A percentile compares a stretch with the other conserved stretches of the same genome.
Conservation (phyloP, 2,888 invertebrate genomes). For the Stramonita haemastoma region DNA sequence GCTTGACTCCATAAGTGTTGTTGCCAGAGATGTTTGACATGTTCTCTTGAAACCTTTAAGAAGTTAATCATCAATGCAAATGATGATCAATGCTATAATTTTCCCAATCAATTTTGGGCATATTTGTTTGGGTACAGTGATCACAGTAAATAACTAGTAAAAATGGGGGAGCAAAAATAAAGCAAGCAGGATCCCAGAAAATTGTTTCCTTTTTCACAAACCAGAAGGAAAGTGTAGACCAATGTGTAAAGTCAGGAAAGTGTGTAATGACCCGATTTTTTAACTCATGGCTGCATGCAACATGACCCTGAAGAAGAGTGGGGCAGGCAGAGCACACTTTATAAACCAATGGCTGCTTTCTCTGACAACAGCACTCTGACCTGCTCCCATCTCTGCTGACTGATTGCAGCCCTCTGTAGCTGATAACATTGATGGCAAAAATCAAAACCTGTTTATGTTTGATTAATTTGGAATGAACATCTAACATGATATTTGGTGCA, state of each 20-base stretch:
- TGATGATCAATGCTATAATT: neutral
- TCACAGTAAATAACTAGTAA: neutral
- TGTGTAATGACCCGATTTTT: slow-evolving; percentile 7
- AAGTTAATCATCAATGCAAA: neutral
- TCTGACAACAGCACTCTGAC: slow-evolving; percentile 28
- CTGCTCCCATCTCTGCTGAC: neutral
- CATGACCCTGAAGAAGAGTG: neutral
- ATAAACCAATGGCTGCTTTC: slow-evolving; percentile 19
- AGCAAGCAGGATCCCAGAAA: slow-evolving; percentile 33
- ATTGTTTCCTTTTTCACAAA: slow-evolving; percentile 23
- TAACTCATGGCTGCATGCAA: neutral
- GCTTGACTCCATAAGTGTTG: neutral
- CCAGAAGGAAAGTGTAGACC: neutral
- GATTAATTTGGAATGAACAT: slow-evolving; percentile 42
- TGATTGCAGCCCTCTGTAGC: neutral
- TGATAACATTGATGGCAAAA: slow-evolving; percentile 38
- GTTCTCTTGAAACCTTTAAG: neutral
- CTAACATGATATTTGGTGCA: slow-evolving; percentile 30
- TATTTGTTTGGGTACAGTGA: neutral
- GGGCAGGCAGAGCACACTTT: neutral
- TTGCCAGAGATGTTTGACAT: neutral
- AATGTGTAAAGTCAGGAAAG: neutral
- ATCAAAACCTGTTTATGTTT: slow-evolving; percentile 42
- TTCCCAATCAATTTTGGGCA: neutral
- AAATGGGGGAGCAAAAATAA: neutral